Conservation (phyloP, 2,113 vertebrate species). For the Melanocharis versteri region DNA sequence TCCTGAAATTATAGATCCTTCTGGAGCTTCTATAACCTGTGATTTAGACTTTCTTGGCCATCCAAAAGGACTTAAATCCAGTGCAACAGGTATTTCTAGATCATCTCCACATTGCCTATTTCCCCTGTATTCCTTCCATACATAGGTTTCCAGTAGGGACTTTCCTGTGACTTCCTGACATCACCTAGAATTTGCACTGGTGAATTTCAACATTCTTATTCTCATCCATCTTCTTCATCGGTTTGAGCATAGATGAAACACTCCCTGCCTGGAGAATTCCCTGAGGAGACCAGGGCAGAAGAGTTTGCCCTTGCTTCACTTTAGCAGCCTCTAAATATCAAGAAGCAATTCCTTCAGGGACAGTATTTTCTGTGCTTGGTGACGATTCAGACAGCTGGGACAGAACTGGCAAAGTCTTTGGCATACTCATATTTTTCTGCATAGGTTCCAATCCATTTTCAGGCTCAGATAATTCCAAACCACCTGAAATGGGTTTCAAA, state of each 20-base stretch:
- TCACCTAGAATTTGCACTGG: neutral
- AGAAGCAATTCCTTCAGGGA: neutral
- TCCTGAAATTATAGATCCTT: neutral
- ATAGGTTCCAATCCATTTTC: neutral
- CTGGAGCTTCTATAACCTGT: neutral
- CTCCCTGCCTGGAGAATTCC: neutral
- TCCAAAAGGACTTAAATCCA: neutral
- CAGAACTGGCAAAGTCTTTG: slow-evolving; percentile 6
- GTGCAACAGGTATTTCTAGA: neutral
- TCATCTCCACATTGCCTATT: neutral
- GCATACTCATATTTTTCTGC: neutral
- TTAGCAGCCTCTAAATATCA: slow-evolving; percentile 35
- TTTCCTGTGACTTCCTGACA: neutral
- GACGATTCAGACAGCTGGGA: slow-evolving; percentile 2
- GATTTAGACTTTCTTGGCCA: neutral
- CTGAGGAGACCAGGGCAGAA: neutral
- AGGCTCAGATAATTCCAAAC: slow-evolving; percentile 8
- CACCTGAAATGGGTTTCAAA: neutral
- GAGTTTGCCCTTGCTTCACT: neutral
- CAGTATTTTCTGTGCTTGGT: slow-evolving; percentile 31
- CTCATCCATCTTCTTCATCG: neutral
- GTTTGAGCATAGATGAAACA: neutral
- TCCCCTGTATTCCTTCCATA: neutral
- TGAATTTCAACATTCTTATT: neutral
- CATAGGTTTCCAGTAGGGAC: neutral